Percentiles rank a stretch among this genome's conserved stretches.
Evolutionary conservation across 1,140 invertebrate species (phyloP).

Genomic region (Diorhabda sublineata): DNA sequence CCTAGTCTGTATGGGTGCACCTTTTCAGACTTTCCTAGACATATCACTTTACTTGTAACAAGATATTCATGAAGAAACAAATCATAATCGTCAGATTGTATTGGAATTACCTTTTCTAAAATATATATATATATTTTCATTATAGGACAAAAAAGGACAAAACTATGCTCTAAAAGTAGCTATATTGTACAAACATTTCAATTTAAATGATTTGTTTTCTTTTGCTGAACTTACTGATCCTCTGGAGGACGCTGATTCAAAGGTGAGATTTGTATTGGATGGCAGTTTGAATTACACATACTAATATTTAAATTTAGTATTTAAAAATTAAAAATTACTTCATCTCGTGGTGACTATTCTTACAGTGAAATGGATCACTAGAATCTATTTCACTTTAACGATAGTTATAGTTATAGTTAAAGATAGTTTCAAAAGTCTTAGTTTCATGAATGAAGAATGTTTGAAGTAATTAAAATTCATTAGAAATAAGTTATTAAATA

Average conservation of each 20-base stretch:
- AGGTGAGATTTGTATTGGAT: neutral
- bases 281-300: neutral
- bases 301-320: neutral
- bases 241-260: slow-evolving; percentile 11
- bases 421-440: too few relatives aligned
- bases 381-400: neutral
- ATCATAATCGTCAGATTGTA: neutral
- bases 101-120: neutral
- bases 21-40: neutral
- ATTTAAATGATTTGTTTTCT: slow-evolving; percentile 12
- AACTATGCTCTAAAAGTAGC: slow-evolving; percentile 7
- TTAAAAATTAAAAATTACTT: neutral
- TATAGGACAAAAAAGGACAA: neutral
- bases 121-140: neutral
- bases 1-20: neutral
- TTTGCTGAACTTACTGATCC: slow-evolving; percentile 16
- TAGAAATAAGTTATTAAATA: too few relatives aligned
- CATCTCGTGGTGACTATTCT: neutral
- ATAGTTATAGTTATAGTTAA: neutral
- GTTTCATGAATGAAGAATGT: too few relatives aligned
- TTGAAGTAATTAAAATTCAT: too few relatives aligned
- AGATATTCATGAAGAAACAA: neutral
- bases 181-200: slow-evolving; percentile 14
- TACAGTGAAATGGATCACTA: neutral
- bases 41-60: neutral